A percentile compares a stretch with the other conserved stretches of the same genome.
Evolutionary conservation across 2,797 vertebrate species (phyloP).

Genomic region (Artibeus lituratus): DNA sequence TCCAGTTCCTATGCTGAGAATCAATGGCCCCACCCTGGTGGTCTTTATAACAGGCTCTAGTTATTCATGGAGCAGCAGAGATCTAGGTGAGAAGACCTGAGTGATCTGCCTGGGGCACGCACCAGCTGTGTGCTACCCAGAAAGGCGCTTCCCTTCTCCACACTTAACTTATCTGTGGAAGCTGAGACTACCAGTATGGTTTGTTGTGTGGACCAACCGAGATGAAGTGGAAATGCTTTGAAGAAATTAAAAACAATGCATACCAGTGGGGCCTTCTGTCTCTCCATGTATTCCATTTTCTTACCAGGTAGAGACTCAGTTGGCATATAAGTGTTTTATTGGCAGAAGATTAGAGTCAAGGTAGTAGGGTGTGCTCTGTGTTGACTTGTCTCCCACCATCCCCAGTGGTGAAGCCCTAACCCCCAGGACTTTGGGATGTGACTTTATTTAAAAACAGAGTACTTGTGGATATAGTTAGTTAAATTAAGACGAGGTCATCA

Average conservation of each 20-base stretch:
- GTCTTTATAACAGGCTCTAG: not conserved
- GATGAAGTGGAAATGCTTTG: not conserved
- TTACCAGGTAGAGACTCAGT: not conserved
- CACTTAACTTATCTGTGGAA: not conserved
- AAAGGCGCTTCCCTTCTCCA: not conserved
- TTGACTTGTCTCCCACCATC: not conserved
- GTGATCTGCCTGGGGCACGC: not conserved
- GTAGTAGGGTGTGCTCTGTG: too few relatives aligned
- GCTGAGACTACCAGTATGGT: not conserved
- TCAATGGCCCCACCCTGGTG: not conserved
- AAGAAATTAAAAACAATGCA: not conserved
- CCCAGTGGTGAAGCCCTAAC: not conserved
- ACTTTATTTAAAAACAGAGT: not conserved
- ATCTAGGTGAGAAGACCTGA: not conserved
- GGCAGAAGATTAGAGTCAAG: not conserved
- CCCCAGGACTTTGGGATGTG: not conserved
- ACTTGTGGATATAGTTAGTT: not conserved
- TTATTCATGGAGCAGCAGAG: not conserved
- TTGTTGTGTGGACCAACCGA: not conserved
- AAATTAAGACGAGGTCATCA: not conserved
- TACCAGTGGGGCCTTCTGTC: not conserved
- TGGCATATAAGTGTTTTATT: not conserved
- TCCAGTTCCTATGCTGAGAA: not conserved
- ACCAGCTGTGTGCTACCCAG: not conserved
- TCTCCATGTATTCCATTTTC: not conserved